Evolutionary conservation across 2,797 vertebrate species (phyloP), one percentile per base, ranked within the genome.

Genomic region (Acestrorhynchus altus): DNA sequence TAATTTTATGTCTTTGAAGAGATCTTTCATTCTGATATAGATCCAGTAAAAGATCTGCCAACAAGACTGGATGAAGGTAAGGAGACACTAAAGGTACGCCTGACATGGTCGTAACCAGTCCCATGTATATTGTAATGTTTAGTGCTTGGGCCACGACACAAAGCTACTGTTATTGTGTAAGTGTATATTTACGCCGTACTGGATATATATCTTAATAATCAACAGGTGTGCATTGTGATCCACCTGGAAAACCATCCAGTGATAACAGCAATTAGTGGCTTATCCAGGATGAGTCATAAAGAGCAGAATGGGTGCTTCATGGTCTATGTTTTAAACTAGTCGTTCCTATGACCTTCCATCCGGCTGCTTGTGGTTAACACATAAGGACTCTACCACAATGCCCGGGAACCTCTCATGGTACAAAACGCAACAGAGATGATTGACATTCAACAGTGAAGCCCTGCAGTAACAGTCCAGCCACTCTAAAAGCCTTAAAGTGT

Each of bases 211-310:
- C 8, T 72, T 15, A 28, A 15, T 16, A 11, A 26, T 11, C 7
- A 40, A 44, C 4, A 8, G n/a, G n/a, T 7, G 0, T 7, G 7
- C 49, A 59, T 47, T 49, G 47, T 47, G 64, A 59, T 12, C 8
- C 5, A 63, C 40, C 20, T 46, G 42, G 52, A 67, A 68, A 76
- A 49, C 2, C 20, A 46, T 15, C 10, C 0, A 12, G 12, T 11
- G 18, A 18, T 40, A 76, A 35, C 44, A 49, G 28, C 6, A 8
- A 49, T 76, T 61, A 40, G 8, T 60, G n/a, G 74, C 12, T 76
- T 68, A 60, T 68, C 7, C 26, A 13, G 28, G 64, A 60, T 51
- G 18, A n/a, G 54, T 20, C 6, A n/a, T 26, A 40, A 39, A 8
- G 5, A 39, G 54, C 12, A 8, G 54, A 4, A 57, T 60, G 1